These are phyloP conservation scores for Sorex araneus DNA, from an alignment of 2,113 vertebrate genomes.

Conservation along the genomic window DNA sequence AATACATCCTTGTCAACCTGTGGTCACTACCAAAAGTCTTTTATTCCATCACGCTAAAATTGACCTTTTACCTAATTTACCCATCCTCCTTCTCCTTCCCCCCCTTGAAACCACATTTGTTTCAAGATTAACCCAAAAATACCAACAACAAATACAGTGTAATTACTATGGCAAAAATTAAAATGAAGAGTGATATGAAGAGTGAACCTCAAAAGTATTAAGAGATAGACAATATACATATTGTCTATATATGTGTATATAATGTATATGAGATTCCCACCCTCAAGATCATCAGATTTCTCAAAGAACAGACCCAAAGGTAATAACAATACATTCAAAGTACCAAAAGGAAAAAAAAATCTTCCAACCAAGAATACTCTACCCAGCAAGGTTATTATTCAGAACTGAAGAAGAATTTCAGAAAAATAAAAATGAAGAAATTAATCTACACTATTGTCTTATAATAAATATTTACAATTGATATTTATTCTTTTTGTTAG, in stretches of 20 bases:
- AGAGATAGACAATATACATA: background rate
- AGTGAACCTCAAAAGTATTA: background rate
- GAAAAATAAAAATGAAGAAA: background rate
- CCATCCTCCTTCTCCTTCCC: background rate
- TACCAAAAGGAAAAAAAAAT: background rate
- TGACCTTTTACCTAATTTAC: background rate
- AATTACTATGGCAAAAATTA: background rate
- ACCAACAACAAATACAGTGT: background rate
- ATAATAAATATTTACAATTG: background rate
- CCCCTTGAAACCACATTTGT: background rate
- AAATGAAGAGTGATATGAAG: background rate
- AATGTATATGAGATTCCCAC: background rate
- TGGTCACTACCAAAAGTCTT: background rate
- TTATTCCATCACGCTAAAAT: background rate
- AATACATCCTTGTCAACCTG: background rate
- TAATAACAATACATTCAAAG: background rate
- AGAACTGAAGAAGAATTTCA: background rate
- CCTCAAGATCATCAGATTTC: background rate
- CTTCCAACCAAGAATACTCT: constrained; percentile 3
- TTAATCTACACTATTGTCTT: background rate
- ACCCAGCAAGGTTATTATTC: background rate
- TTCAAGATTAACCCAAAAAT: background rate
- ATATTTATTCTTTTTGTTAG: constrained; percentile 1
- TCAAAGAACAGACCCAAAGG: background rate
- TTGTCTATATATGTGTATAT: background rate